These are phyloP conservation scores for Aurelia aurita DNA, from an alignment of 30 jellyfish, hydroid and myxozoan species.

Conservation along the genomic window DNA sequence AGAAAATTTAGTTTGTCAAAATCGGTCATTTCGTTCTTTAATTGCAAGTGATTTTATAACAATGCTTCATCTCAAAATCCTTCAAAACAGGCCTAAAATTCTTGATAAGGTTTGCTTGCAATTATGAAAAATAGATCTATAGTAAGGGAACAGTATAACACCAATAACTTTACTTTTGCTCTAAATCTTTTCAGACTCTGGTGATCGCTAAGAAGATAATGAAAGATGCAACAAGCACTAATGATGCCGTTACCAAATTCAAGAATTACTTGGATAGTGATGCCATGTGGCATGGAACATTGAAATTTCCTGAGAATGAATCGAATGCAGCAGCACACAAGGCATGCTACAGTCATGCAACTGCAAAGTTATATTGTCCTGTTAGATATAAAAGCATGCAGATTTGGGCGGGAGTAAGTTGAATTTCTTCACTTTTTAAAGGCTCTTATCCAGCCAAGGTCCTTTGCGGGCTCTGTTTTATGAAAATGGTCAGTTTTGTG, in stretches of 20 bases:
- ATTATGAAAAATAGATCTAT: too few relatives aligned
- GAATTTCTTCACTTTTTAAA: too few relatives aligned
- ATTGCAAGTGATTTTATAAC: too few relatives aligned
- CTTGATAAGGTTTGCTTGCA: too few relatives aligned
- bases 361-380: slow-evolving; percentile 87
- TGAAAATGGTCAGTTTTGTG: too few relatives aligned
- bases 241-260: slow-evolving; percentile 77
- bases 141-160: not conserved
- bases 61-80: too few relatives aligned
- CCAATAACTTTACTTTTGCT: not conserved
- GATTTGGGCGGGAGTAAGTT: slow-evolving; percentile 85
- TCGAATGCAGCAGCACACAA: slow-evolving; percentile 77
- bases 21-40: too few relatives aligned
- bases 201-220: slow-evolving; percentile 72
- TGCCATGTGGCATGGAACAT: slow-evolving; percentile 86
- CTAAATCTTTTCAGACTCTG: slow-evolving; percentile 48
- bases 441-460: too few relatives aligned
- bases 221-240: slow-evolving; percentile 53
- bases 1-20: too few relatives aligned
- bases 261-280: slow-evolving; percentile 58
- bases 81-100: too few relatives aligned
- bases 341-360: slow-evolving; percentile 60
- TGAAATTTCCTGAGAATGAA: slow-evolving; percentile 87
- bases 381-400: slow-evolving; percentile 86
- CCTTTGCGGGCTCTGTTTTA: too few relatives aligned